Evolutionary conservation across 92 coral and sea anemone species (phyloP).

Genomic region (Parazoanthus swiftii): DNA sequence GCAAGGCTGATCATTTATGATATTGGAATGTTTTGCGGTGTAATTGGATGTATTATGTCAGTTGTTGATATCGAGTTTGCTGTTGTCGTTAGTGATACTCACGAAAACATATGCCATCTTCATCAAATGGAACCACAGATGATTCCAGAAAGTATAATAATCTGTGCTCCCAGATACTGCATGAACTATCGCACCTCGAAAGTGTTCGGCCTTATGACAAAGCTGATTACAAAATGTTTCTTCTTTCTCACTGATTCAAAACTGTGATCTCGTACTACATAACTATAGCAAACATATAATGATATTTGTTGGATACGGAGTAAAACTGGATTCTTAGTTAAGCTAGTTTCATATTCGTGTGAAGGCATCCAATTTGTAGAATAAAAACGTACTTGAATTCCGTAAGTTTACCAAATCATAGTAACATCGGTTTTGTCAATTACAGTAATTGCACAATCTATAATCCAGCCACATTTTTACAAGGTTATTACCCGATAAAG

Average conservation of each 20-base stretch:
- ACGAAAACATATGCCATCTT: not conserved
- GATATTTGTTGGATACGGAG: too few relatives aligned
- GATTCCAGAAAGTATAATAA: not conserved
- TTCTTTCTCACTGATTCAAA: not conserved
- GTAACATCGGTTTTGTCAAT: constrained; percentile 14
- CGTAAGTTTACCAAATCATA: not conserved
- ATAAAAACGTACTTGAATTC: not conserved
- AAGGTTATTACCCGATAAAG: constrained; percentile 10
- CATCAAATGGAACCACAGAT: not conserved
- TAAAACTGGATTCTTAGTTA: not conserved
- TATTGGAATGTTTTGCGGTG: not conserved
- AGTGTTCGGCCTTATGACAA: not conserved
- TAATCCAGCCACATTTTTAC: not conserved
- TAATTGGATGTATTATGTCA: not conserved
- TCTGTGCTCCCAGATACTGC: not conserved
- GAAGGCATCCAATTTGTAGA: too few relatives aligned
- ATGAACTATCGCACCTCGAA: not conserved
- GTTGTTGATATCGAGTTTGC: not conserved
- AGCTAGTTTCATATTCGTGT: not conserved
- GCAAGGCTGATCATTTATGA: not conserved
- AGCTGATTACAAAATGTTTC: not conserved
- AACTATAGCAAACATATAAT: not conserved
- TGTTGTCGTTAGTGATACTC: not conserved
- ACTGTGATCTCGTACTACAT: too few relatives aligned
- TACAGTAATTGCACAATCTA: not conserved